phyloP scores from a whole-genome alignment of 92 coral and sea anemone species.

The Pocillopora meandrina region DNA sequence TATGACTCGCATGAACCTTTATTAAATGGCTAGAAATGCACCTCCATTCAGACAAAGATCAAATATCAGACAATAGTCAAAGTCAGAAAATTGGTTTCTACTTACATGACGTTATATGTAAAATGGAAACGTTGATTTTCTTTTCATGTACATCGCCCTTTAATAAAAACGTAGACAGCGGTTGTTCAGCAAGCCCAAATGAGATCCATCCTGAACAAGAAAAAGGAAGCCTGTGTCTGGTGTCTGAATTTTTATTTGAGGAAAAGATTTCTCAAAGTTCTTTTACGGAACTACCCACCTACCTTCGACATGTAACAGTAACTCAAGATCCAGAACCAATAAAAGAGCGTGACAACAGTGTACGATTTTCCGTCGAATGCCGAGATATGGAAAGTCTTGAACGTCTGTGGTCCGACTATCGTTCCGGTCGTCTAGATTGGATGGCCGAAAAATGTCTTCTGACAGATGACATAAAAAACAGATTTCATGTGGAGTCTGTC shows the following conservation, averaged over 20 bases:
- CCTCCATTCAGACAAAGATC: too few species aligned
- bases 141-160: neutral
- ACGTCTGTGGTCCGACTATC: neutral
- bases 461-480: neutral
- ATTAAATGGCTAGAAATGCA: too few species aligned
- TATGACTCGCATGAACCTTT: too few species aligned
- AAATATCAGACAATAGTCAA: too few species aligned
- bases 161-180: neutral
- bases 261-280: neutral
- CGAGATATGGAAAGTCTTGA: neutral
- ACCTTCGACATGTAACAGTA: neutral
- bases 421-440: neutral
- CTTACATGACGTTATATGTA: too few species aligned
- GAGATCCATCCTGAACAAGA: neutral
- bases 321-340: neutral
- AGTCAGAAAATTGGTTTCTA: too few species aligned
- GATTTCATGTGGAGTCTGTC: constrained; percentile 1
- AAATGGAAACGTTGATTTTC: too few species aligned
- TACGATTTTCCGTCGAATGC: neutral
- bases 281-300: neutral
- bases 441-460: neutral
- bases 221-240: neutral
- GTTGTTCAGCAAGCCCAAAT: neutral
- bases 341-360: neutral
- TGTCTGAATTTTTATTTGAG: neutral